Evolutionary conservation across 2,113 vertebrate genomes (phyloP), one percentile per base, ranked within the genome.

Genomic region (Progne subis): DNA sequence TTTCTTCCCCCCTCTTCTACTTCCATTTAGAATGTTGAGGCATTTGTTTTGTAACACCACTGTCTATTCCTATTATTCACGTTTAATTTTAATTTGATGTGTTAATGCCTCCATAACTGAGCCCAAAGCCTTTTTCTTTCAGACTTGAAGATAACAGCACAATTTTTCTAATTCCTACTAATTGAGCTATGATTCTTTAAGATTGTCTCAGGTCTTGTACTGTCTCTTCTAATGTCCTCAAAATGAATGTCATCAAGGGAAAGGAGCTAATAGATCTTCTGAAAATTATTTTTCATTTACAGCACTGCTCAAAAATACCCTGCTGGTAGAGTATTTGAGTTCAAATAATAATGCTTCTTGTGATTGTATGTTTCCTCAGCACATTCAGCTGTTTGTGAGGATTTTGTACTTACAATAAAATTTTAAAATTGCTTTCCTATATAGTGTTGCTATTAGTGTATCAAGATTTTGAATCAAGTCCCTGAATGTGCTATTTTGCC

Each of bases 131-230:
- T 55, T 91, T 79, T 80, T 90, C 63, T 93, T 88, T 84, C 60
- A 82, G 68, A 76, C 52, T 49, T 32, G 34, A 80, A 86, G 78
- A 59, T 61, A 95, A 56, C 59, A 80, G 34, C 26, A 59, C 47
- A 50, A 2, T 88, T 92, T 96, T 90, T 82, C 80, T 86, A 86
- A 85, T 90, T 85, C 39, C 55, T 75, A 17, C 46, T 94, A 91
- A 91, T 34, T 88, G 68, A 94, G 80, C 69, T 88, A 31, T 81
- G 88, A 68, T 74, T 86, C 83, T 86, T 92, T 63, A 70, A 63
- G 85, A 44, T 90, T 84, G 44, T 71, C 17, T 53, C 19, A 18
- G 67, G 82, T 88, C 75, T 86, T 91, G 21, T 79, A 44, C 46
- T 80, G 29, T 84, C 75, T 77, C 64, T 60, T 93, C 41, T 87